These are phyloP conservation scores for Columba guinea DNA, from an alignment of 2,797 vertebrate genomes.

Conservation along the genomic window DNA sequence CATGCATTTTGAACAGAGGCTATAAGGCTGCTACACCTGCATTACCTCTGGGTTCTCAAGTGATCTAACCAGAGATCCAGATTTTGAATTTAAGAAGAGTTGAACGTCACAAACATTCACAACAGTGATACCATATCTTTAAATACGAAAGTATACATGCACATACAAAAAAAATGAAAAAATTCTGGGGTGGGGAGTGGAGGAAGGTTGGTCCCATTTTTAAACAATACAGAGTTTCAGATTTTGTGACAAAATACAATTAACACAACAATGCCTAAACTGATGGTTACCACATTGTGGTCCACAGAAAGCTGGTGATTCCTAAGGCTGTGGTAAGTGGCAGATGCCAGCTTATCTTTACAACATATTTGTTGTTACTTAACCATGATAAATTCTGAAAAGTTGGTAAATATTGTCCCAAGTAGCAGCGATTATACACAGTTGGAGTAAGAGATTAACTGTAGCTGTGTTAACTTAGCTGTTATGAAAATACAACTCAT, in stretches of 20 bases:
- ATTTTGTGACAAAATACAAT: not conserved
- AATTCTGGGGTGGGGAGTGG: accelerated
- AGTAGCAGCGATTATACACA: not conserved
- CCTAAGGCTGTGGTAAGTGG: not conserved
- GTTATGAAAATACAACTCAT: not conserved
- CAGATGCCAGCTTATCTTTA: not conserved
- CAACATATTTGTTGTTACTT: not conserved
- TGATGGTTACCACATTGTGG: not conserved
- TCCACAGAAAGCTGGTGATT: not conserved
- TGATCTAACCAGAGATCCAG: not conserved
- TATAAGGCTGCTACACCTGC: not conserved
- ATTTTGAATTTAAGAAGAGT: not conserved
- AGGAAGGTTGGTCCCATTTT: not conserved
- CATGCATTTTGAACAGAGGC: not conserved
- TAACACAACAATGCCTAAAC: not conserved
- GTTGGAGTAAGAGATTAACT: not conserved
- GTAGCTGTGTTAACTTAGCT: not conserved
- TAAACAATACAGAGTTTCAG: not conserved
- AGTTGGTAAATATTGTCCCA: not conserved
- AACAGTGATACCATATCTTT: not conserved
- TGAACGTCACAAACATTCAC: not conserved
- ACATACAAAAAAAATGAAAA: not conserved
- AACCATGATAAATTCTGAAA: not conserved
- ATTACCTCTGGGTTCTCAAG: not conserved
- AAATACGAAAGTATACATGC: not conserved